phyloP scores from a whole-genome alignment of 2,888 invertebrate species.

The Nomada flava region DNA sequence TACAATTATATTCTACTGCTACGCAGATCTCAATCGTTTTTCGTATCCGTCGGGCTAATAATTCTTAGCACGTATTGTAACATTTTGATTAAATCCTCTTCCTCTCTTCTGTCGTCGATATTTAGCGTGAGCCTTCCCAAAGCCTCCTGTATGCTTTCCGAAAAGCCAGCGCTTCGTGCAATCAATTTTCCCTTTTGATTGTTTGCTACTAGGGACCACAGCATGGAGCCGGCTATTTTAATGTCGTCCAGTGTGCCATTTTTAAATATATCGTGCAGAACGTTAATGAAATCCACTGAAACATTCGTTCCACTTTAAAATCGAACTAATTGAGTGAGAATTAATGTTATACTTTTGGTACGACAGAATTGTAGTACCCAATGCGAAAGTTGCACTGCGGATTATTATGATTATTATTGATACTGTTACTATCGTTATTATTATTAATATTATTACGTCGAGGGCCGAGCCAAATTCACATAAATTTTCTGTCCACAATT shows the following conservation, averaged over 20 bases:
- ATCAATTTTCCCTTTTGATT: slow-evolving; percentile 88
- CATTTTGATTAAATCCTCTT: slow-evolving; percentile 78
- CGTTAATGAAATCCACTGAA: slow-evolving; percentile 85
- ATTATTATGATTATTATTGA: no score
- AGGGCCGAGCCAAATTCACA: no score
- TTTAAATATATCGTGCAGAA: slow-evolving; percentile 84
- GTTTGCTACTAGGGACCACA: slow-evolving; percentile 89
- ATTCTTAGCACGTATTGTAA: slow-evolving; percentile 78
- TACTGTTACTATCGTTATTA: no score
- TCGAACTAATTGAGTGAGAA: not conserved
- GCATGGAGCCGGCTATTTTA: slow-evolving; percentile 85
- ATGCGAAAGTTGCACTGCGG: no score
- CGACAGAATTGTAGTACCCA: no score
- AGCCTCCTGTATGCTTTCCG: slow-evolving; percentile 84
- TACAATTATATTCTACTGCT: slow-evolving; percentile 36
- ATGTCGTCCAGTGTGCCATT: slow-evolving; percentile 84
- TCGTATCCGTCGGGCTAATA: slow-evolving; percentile 72
- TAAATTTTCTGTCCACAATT: no score
- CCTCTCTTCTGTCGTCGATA: slow-evolving; percentile 73
- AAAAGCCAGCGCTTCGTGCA: slow-evolving; percentile 85
- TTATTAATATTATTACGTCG: no score
- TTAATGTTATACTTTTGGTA: not conserved
- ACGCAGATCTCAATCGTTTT: slow-evolving; percentile 43
- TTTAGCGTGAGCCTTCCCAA: slow-evolving; percentile 83
- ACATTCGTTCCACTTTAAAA: slow-evolving; percentile 45